Conservation (phyloP, 1,140 invertebrate genomes). For the Drosophila bocqueti region DNA sequence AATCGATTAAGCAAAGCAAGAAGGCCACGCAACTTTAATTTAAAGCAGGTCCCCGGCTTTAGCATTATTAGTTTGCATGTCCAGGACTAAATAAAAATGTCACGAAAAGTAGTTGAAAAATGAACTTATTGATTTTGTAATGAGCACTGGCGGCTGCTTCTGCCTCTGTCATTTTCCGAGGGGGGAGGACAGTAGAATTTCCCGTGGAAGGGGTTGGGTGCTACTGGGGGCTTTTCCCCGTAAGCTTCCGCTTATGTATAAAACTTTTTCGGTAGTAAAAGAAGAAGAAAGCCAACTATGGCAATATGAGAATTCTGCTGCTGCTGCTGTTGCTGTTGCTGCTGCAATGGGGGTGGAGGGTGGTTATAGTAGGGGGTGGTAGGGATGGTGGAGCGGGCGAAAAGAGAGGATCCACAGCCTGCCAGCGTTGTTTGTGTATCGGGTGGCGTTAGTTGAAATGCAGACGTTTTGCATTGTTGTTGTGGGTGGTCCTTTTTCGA, state of each 20-base stretch:
- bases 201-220: conserved; percentile 1
- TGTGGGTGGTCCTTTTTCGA: conserved; percentile 49
- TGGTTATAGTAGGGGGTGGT: neutral
- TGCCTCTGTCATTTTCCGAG: conserved; percentile 9
- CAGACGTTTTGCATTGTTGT: conserved; percentile 82
- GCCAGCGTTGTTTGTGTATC: conserved; percentile 66
- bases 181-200: neutral
- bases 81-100: conserved; percentile 14
- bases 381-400: neutral
- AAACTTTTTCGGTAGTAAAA: conserved; percentile 69
- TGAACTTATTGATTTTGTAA: conserved; percentile 71
- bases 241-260: conserved; percentile 68
- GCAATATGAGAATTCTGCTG: conserved; percentile 63
- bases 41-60: conserved; percentile 10
- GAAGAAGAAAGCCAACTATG: conserved; percentile 51
- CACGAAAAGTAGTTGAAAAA: conserved; percentile 38
- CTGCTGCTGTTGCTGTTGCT: conserved; percentile 60
- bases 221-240: neutral
- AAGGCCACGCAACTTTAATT: conserved; percentile 44
- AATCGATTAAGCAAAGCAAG: conserved; percentile 41
- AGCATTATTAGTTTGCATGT: conserved; percentile 9
- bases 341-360: conserved; percentile 46
- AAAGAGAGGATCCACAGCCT: conserved; percentile 29
- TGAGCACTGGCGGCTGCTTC: conserved; percentile 17
- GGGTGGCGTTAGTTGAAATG: conserved; percentile 81